Conservation (phyloP, 2,797 vertebrate genomes). For the Apogon talboti region DNA sequence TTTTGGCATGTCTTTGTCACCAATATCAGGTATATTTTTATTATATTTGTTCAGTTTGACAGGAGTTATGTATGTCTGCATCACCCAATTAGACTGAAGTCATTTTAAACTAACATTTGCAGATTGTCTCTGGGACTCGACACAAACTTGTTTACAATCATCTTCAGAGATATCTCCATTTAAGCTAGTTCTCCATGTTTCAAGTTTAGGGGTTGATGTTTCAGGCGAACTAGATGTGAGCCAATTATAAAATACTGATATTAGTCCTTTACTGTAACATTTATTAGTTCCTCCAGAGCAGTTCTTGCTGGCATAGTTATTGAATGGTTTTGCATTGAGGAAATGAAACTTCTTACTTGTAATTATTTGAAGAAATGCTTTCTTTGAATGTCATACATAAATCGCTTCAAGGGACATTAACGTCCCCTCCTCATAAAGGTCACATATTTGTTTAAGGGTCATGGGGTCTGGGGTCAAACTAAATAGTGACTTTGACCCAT, state of each 20-base stretch:
- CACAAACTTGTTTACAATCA: too few relatives aligned
- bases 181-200: not conserved
- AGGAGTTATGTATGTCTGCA: slow-evolving; percentile 11
- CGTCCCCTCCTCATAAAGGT: not conserved
- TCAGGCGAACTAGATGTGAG: slow-evolving; percentile 6
- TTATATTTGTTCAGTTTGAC: slow-evolving; percentile 11
- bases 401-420: too few relatives aligned
- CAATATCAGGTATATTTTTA: too few relatives aligned
- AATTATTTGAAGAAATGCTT: slow-evolving; percentile 15
- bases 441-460: too few relatives aligned
- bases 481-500: too few relatives aligned
- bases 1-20: too few relatives aligned
- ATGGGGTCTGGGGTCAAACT: too few relatives aligned
- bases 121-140: too few relatives aligned
- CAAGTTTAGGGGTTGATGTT: not conserved
- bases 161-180: too few relatives aligned
- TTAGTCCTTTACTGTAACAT: slow-evolving; percentile 5
- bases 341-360: slow-evolving; percentile 16
- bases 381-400: slow-evolving; percentile 3
- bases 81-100: slow-evolving; percentile 8
- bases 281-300: slow-evolving; percentile 2
- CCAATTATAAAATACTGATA: slow-evolving; percentile 6
- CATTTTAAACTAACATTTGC: too few relatives aligned
- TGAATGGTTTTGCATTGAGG: slow-evolving; percentile 16
- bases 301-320: not conserved